Conservation (phyloP, 2,797 vertebrate species). For the Siniperca scherzeri region DNA sequence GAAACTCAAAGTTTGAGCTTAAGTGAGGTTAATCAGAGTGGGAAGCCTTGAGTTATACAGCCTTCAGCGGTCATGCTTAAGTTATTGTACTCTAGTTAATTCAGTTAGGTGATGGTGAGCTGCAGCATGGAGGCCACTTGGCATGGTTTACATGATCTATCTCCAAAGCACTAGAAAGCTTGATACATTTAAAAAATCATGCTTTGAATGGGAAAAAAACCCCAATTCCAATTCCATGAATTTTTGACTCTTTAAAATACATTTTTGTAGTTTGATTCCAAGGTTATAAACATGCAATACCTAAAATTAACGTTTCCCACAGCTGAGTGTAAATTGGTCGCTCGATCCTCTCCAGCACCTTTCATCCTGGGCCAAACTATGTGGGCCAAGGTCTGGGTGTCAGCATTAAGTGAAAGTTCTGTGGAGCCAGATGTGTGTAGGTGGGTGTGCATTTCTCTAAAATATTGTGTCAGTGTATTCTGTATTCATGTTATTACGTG, state of each 20-base stretch:
- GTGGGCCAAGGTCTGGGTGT: conserved; percentile 25
- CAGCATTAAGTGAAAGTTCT: conserved; percentile 8
- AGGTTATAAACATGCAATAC: background rate
- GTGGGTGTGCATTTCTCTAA: background rate
- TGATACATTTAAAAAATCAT: background rate
- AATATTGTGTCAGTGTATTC: background rate
- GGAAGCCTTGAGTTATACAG: conserved; percentile 37
- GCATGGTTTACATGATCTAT: background rate
- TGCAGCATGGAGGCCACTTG: background rate
- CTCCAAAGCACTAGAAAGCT: background rate
- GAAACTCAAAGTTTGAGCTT: background rate
- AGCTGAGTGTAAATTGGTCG: conserved; percentile 26
- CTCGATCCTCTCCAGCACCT: conserved; percentile 24
- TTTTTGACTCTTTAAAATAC: background rate
- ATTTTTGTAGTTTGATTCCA: background rate
- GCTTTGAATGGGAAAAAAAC: background rate
- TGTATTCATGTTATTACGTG: background rate
- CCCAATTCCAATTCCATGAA: background rate
- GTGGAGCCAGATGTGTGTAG: background rate
- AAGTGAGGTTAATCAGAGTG: conserved; percentile 37
- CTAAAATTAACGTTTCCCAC: background rate
- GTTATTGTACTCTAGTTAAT: conserved; percentile 30
- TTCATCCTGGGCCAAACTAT: conserved; percentile 39
- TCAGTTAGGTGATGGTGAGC: conserved; percentile 8
- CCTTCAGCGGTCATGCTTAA: conserved; percentile 23